These are phyloP conservation scores for Venustoraphidia nigricollis DNA, from an alignment of 2,888 invertebrate species.

Conservation along the genomic window DNA sequence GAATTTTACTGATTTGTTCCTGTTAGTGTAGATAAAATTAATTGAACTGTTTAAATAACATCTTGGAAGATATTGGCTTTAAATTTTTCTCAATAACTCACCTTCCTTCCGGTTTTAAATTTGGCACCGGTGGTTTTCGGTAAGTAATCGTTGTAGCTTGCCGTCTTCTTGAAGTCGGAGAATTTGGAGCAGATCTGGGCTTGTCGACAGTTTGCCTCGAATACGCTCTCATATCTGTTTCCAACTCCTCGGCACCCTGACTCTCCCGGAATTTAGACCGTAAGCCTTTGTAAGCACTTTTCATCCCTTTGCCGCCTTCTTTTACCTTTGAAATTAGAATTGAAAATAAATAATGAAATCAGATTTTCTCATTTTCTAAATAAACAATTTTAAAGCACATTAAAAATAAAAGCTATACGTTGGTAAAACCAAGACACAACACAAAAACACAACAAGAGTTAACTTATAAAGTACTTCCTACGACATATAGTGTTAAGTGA, in stretches of 20 bases:
- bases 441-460: no score
- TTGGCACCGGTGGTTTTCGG: slow-evolving; percentile 24
- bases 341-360: no score
- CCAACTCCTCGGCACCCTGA: slow-evolving; percentile 22
- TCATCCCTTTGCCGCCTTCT: slow-evolving; percentile 59
- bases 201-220: slow-evolving; percentile 22
- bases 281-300: slow-evolving; percentile 62
- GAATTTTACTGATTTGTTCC: no score
- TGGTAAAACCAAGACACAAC: no score
- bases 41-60: neutral
- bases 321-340: slow-evolving; percentile 36
- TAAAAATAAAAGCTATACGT: no score
- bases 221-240: slow-evolving; percentile 18
- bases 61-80: neutral
- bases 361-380: no score
- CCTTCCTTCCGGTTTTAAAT: slow-evolving; percentile 25
- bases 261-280: slow-evolving; percentile 42
- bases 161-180: slow-evolving; percentile 37
- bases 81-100: slow-evolving; percentile 6
- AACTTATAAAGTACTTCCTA: no score
- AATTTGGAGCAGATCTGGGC: slow-evolving; percentile 48
- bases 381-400: no score
- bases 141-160: slow-evolving; percentile 23
- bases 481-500: no score
- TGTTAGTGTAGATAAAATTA: no score